A percentile compares a stretch with the other conserved stretches of the same genome.
These are phyloP conservation scores for Myotis findleyi DNA, from an alignment of 2,797 vertebrate genomes.

Conservation along the genomic window DNA sequence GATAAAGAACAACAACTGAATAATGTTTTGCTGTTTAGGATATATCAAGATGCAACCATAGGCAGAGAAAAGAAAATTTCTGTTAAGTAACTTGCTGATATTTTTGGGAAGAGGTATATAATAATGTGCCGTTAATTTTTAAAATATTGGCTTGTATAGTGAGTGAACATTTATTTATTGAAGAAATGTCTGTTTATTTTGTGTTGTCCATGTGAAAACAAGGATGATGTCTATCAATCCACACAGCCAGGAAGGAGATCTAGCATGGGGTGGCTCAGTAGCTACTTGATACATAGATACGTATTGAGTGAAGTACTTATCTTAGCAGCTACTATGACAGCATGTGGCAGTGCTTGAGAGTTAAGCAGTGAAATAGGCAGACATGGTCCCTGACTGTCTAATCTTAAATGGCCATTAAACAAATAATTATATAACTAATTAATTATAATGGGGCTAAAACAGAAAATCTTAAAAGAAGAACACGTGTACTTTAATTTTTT, in stretches of 20 bases:
- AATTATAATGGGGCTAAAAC: neutral
- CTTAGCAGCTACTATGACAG: neutral
- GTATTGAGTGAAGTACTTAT: neutral
- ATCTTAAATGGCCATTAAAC: neutral
- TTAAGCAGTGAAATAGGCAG: neutral
- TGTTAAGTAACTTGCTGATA: neutral
- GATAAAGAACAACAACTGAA: neutral
- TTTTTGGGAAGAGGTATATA: neutral
- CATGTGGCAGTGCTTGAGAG: neutral
- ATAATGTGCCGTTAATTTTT: neutral
- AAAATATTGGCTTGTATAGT: neutral
- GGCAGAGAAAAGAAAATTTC: neutral
- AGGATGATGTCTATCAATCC: neutral
- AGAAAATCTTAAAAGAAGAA: neutral
- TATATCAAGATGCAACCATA: neutral
- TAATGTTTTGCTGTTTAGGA: neutral
- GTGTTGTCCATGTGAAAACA: neutral
- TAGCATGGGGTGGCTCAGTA: neutral
- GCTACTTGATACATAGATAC: neutral
- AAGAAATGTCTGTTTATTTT: neutral
- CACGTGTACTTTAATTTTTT: neutral
- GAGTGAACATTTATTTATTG: neutral
- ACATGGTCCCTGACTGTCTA: neutral
- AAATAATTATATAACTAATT: neutral
- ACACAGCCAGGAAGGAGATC: neutral